Evolutionary conservation across 2,797 vertebrate species (phyloP), one percentile per base, ranked within the genome.

Genomic region (Lemur catta): DNA sequence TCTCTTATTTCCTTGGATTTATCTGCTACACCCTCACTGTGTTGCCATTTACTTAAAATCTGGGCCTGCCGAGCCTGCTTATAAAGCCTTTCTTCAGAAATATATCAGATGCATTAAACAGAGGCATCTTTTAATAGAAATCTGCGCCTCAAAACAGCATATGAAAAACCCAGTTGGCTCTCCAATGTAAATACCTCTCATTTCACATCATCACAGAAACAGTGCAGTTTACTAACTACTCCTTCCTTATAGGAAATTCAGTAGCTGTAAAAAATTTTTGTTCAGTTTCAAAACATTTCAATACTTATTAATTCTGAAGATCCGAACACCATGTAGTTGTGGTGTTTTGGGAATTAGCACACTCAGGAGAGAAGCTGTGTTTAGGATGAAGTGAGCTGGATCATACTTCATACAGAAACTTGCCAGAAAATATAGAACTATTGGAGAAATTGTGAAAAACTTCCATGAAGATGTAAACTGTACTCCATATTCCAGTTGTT

Each of bases 371-470:
- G 99, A 99, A 95, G 99, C 98, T 0, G 99, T 99, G 98, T 99
- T 99, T 97, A 99, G 98, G 97, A 99, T 98, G 74, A 99, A 99
- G 98, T 99, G 99, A 43, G 99, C 98, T 0, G 99, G 98, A 97
- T 99, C 99, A 50, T 99, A 99, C 98, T 99, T 99, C 24, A 99
- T 99, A 98, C 99, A 99, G 98, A 99, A 99, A 98, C 99, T 99
- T 0, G 99, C 99, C 98, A 99, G 98, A 98, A 99, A 99, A 98
- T 99, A 99, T 97, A 99, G 98, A 98, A 99, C 99, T 97, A 99
- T 99, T 96, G 99, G 99, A 81, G 99, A 99, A 97, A 99, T 99
- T 96, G 99, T 99, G 98, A 99, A 99, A 99, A 99, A 99, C 98
- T 99, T 99, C 97, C 99, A 98, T 90, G 99, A 99, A 52, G 99